A percentile compares a stretch with the other conserved stretches of the same genome.
These are phyloP conservation scores for Nasonia longicornis DNA, from an alignment of 1,140 invertebrate genomes.

Conservation along the genomic window DNA sequence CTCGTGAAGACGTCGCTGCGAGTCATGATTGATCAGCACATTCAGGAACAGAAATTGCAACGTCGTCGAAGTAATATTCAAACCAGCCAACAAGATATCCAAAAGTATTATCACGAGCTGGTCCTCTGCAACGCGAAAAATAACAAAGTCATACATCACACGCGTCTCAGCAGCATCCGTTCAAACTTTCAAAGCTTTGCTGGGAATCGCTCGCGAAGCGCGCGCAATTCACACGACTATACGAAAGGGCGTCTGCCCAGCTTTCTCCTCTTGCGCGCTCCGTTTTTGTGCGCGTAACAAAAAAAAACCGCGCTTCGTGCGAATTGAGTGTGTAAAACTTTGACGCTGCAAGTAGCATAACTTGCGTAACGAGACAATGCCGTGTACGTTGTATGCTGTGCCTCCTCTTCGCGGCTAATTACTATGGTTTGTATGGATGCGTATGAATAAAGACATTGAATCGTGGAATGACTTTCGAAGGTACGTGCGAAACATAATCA, in stretches of 20 bases:
- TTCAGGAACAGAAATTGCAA: conserved; percentile 79
- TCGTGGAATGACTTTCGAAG: too few species aligned
- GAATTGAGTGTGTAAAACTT: too few species aligned
- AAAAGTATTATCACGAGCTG: conserved; percentile 78
- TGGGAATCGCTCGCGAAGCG: not conserved
- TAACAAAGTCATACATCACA: not conserved
- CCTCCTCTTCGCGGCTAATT: too few species aligned
- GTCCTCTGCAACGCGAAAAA: conserved; percentile 69
- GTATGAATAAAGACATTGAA: too few species aligned
- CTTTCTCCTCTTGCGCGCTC: not conserved
- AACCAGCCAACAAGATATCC: conserved; percentile 80
- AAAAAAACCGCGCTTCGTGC: not conserved
- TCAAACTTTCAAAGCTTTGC: not conserved
- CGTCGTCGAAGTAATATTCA: conserved; percentile 79
- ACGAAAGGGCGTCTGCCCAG: not conserved
- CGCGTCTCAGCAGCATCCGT: too few species aligned
- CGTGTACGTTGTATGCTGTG: too few species aligned
- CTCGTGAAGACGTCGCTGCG: conserved; percentile 76
- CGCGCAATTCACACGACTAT: not conserved
- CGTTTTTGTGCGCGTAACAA: not conserved
- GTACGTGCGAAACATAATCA: not conserved
- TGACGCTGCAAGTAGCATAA: too few species aligned
- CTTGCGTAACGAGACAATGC: too few species aligned
- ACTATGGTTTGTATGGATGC: too few species aligned
- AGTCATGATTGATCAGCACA: conserved; percentile 75